A percentile compares a stretch with the other conserved stretches of the same genome.
These are phyloP conservation scores for Glomeris maerens DNA, from an alignment of 1,140 invertebrate species.

Conservation along the genomic window DNA sequence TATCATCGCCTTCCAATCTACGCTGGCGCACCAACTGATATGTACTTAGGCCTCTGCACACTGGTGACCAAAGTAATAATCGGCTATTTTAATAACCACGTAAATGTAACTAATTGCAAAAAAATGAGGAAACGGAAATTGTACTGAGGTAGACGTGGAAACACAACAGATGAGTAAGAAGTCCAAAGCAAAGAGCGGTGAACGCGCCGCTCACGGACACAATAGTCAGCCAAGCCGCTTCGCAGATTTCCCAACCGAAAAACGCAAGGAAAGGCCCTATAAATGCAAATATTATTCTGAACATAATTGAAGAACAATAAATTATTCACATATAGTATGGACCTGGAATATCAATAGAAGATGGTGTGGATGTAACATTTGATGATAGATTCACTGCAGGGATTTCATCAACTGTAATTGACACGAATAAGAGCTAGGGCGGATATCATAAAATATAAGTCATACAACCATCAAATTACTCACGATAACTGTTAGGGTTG, in stretches of 20 bases:
- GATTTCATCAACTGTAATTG: background rate
- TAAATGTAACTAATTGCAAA: background rate
- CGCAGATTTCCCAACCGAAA: background rate
- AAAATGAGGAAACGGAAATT: background rate
- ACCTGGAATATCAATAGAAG: background rate
- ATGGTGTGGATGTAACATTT: background rate
- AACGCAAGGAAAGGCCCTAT: background rate
- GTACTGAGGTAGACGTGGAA: background rate
- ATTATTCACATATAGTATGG: background rate
- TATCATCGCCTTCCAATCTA: no score
- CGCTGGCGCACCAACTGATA: conserved; percentile 1
- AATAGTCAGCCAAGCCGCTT: background rate
- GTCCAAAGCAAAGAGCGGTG: background rate
- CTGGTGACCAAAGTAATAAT: background rate
- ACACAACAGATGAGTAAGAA: background rate
- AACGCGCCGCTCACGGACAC: background rate
- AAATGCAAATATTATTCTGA: background rate
- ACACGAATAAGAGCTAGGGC: background rate
- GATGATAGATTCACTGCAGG: background rate
- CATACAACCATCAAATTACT: no score
- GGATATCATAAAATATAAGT: background rate
- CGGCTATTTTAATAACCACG: no score
- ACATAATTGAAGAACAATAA: background rate
- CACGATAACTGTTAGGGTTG: background rate
- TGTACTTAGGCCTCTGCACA: background rate